These are phyloP conservation scores for Sebastes iracundus DNA, from an alignment of 2,797 vertebrate species.

Conservation along the genomic window DNA sequence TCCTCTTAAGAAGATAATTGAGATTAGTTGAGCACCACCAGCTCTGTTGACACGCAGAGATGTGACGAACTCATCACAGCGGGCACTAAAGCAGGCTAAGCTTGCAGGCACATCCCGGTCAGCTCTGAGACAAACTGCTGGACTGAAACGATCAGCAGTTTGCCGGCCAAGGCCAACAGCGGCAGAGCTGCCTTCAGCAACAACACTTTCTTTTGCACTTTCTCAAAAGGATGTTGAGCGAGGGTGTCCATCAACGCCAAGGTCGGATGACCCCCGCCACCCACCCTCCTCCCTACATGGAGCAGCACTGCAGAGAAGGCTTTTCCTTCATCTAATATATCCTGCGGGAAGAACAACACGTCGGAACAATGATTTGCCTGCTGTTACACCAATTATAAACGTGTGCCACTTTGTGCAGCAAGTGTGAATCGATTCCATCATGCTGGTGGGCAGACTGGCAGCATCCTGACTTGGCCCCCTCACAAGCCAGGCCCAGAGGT, in stretches of 20 bases:
- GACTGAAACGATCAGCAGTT: neutral
- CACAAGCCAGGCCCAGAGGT: neutral
- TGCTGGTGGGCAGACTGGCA: neutral
- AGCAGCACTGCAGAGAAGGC: neutral
- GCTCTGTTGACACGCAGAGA: neutral
- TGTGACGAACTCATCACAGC: neutral
- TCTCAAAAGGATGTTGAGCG: neutral
- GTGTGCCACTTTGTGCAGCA: neutral
- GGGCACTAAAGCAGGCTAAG: neutral
- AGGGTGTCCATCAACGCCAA: neutral
- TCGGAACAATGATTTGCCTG: neutral
- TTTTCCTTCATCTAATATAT: neutral
- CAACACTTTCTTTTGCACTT: neutral
- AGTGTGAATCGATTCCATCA: constrained; percentile 4
- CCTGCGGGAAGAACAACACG: neutral
- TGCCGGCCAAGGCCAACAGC: neutral
- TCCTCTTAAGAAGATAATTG: neutral
- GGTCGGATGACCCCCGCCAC: neutral
- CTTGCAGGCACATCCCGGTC: neutral
- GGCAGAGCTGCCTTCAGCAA: neutral
- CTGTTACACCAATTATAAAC: constrained; percentile 4
- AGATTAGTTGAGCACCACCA: neutral
- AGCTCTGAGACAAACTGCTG: neutral
- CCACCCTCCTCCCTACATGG: neutral
- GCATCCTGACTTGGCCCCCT: neutral